Evolutionary conservation across 2,797 vertebrate species (phyloP).

Genomic region (Morus bassanus): DNA sequence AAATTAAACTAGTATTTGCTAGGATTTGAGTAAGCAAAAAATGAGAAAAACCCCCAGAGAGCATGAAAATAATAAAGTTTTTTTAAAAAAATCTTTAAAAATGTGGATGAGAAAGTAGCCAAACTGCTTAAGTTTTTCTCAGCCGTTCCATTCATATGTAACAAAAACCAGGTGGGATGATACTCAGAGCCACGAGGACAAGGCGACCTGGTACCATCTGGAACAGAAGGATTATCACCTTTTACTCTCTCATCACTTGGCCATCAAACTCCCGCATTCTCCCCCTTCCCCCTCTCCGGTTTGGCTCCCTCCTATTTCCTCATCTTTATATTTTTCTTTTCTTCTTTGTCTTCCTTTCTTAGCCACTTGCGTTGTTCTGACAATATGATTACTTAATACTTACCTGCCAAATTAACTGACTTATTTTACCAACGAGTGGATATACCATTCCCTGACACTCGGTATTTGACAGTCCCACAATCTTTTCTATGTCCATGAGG

Average conservation of each 20-base stretch:
- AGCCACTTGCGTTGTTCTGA: conserved; percentile 71
- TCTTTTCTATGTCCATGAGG: conserved; percentile 66
- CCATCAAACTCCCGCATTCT: not conserved
- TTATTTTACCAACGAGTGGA: conserved; percentile 80
- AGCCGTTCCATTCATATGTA: not conserved
- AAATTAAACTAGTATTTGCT: not conserved
- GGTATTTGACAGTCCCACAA: conserved; percentile 65
- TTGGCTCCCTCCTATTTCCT: conserved; percentile 51
- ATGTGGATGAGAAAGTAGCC: not conserved
- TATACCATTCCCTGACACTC: conserved; percentile 73
- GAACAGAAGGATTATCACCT: not conserved
- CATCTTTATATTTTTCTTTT: conserved; percentile 44
- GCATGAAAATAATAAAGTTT: not conserved
- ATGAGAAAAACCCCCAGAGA: not conserved
- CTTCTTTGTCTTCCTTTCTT: conserved; percentile 73
- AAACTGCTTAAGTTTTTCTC: not conserved
- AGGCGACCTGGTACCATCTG: not conserved
- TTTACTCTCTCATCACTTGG: not conserved
- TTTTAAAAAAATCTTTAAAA: not conserved
- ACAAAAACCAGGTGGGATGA: not conserved
- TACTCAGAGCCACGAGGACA: not conserved
- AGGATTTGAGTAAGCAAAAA: not conserved
- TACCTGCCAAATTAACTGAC: conserved; percentile 81
- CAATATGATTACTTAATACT: conserved; percentile 81
- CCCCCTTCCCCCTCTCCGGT: conserved; percentile 34